Percentiles rank a stretch among this genome's conserved stretches.
Evolutionary conservation across 2,797 vertebrate genomes (phyloP).

Genomic region (Momotus momota): DNA sequence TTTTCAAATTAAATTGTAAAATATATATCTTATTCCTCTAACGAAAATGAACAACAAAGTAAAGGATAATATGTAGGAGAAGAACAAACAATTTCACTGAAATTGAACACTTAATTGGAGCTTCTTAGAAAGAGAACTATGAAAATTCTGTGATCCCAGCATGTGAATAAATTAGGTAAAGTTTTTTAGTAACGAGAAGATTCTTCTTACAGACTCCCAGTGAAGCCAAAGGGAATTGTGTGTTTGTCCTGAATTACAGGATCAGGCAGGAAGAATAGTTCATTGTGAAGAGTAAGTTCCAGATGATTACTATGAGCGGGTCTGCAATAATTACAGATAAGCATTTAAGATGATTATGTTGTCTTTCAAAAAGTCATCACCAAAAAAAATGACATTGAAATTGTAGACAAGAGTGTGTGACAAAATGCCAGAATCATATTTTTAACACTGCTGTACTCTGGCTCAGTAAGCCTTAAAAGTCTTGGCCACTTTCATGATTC

Average conservation of each 20-base stretch:
- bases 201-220: neutral
- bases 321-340: conserved; percentile 40
- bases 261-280: conserved; percentile 8
- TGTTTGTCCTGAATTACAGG: neutral
- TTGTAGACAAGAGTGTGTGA: neutral
- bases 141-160: neutral
- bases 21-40: neutral
- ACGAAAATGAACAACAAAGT: neutral
- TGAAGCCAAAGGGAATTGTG: neutral
- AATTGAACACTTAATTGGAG: neutral
- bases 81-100: neutral
- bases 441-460: neutral
- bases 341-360: conserved; percentile 37
- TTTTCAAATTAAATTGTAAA: neutral
- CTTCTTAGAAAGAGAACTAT: conserved; percentile 4
- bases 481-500: neutral
- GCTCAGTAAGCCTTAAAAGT: neutral
- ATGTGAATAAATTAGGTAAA: conserved; percentile 49
- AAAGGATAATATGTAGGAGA: neutral
- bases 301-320: neutral
- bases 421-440: neutral
- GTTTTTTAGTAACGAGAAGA: neutral
- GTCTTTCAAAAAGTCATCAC: conserved; percentile 17
- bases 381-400: neutral
- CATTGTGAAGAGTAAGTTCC: conserved; percentile 23